phyloP scores from a whole-genome alignment of 2,797 vertebrate genomes.

The Spinus olivaceus region DNA sequence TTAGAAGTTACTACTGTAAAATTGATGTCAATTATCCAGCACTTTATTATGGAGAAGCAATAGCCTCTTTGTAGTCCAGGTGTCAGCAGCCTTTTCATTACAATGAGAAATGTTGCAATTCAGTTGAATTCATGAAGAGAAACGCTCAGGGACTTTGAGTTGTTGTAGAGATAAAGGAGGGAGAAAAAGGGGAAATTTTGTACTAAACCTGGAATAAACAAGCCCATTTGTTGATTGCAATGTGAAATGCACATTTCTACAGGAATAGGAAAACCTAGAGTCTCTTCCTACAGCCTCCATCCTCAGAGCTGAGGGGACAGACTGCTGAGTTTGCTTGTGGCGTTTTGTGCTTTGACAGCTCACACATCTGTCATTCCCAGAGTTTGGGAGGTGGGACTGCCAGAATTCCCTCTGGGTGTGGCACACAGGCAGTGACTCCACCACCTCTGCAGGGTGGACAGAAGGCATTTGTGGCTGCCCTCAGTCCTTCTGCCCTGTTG shows the following conservation, averaged over 20 bases:
- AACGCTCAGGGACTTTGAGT: not conserved
- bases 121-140: not conserved
- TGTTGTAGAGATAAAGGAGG: not conserved
- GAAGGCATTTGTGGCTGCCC: not conserved
- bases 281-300: not conserved
- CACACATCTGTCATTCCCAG: no score
- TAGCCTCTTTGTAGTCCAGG: constrained; percentile 19
- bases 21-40: constrained; percentile 41
- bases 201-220: not conserved
- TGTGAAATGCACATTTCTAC: not conserved
- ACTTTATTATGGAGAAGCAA: constrained; percentile 22
- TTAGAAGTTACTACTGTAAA: constrained; percentile 43
- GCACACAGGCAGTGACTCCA: not conserved
- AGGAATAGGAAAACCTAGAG: not conserved
- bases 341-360: not conserved
- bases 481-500: rapidly evolving
- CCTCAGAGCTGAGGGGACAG: not conserved
- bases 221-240: not conserved
- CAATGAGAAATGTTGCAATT: not conserved
- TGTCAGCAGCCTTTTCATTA: constrained; percentile 43
- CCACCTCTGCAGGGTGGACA: not conserved
- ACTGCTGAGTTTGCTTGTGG: not conserved
- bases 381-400: no score
- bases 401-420: not conserved
- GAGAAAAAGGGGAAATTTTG: not conserved